phyloP scores from a whole-genome alignment of 2,797 vertebrate species.

The Artibeus jamaicensis region DNA sequence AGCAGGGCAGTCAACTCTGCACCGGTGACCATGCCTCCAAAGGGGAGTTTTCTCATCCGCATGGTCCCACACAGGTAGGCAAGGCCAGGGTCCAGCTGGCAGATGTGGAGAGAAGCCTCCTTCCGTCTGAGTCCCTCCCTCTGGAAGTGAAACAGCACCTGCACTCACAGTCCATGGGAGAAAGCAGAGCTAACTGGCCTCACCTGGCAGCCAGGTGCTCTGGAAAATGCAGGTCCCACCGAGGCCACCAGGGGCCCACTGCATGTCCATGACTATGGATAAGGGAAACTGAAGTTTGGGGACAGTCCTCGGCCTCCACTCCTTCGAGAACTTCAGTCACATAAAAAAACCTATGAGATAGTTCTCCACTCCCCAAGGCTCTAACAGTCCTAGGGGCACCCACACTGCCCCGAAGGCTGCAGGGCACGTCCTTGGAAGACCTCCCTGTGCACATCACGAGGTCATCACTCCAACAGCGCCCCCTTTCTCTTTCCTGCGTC shows the following conservation, averaged over 20 bases:
- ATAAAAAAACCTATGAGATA: no score
- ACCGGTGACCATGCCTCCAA: accelerated
- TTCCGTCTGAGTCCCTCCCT: background rate
- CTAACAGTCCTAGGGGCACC: background rate
- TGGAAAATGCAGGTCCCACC: background rate
- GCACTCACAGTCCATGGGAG: accelerated
- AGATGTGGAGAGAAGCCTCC: background rate
- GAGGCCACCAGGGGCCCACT: background rate
- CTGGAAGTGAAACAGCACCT: no score
- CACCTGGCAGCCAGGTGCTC: accelerated
- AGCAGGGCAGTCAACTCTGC: accelerated
- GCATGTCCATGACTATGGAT: accelerated
- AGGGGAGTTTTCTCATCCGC: background rate
- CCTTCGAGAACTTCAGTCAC: background rate
- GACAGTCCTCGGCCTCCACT: background rate
- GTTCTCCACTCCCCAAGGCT: no score
- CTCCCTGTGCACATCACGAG: accelerated
- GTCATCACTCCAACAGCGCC: accelerated
- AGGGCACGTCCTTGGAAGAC: background rate
- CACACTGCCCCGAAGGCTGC: background rate
- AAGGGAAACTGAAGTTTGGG: background rate
- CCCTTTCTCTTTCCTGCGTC: background rate
- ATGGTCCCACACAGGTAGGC: accelerated
- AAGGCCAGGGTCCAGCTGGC: background rate
- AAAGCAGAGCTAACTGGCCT: background rate